phyloP scores from a whole-genome alignment of 1,140 invertebrate genomes.

The Aricia agestis region DNA sequence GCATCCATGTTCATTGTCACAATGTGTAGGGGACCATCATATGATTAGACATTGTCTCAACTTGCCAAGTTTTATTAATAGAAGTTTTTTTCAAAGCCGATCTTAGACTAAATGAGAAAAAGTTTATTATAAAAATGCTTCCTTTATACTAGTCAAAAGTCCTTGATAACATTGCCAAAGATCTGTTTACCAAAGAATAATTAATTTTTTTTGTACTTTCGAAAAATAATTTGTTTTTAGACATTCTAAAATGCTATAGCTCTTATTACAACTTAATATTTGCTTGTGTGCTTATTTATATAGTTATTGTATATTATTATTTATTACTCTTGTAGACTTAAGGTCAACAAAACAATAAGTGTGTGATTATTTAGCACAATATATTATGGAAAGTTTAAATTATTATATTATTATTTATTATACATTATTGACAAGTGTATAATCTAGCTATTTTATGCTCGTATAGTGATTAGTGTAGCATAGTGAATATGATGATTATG shows the following conservation, averaged over 20 bases:
- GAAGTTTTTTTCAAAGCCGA: neutral
- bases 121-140: too few relatives aligned
- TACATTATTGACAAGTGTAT: too few relatives aligned
- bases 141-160: neutral
- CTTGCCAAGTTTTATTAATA: neutral
- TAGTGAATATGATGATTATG: neutral
- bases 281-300: neutral
- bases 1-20: slow-evolving; percentile 85
- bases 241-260: neutral
- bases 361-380: neutral
- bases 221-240: neutral
- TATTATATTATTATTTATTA: neutral
- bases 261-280: neutral
- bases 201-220: neutral
- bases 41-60: slow-evolving; percentile 48
- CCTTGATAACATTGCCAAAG: neutral
- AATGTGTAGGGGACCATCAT: slow-evolving; percentile 81
- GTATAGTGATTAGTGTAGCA: neutral
- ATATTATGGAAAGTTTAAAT: neutral
- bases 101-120: too few relatives aligned
- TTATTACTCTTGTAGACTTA: too few relatives aligned
- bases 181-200: neutral
- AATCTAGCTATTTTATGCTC: neutral
- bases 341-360: neutral
- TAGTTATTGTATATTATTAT: neutral